Conservation (phyloP, 2,888 invertebrate genomes). For the Agapostemon virescens region DNA sequence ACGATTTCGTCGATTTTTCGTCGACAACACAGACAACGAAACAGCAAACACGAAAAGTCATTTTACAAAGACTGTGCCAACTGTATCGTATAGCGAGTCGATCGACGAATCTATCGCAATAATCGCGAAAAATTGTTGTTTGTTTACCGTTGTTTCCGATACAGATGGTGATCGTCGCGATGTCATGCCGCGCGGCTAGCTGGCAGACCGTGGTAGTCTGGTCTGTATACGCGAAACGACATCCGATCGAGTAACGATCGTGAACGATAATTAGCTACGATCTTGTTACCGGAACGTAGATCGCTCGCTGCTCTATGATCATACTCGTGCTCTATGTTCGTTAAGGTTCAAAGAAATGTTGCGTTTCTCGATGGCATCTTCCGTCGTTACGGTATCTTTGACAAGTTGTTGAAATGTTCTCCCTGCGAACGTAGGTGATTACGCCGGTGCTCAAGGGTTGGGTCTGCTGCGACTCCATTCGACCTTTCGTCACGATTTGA, state of each 20-base stretch:
- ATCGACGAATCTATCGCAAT: not conserved
- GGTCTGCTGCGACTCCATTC: conserved; percentile 97
- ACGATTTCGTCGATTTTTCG: too few species aligned
- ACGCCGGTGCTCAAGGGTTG: conserved; percentile 95
- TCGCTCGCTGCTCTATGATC: conserved; percentile 41
- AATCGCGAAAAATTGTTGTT: too few species aligned
- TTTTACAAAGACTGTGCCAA: not conserved
- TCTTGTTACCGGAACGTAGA: conserved; percentile 43
- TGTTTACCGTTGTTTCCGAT: too few species aligned
- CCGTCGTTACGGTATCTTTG: not conserved
- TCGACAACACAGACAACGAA: too few species aligned
- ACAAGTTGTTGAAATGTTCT: conserved; percentile 13
- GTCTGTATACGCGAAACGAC: conserved; percentile 1
- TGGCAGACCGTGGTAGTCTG: too few species aligned
- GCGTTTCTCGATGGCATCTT: not conserved
- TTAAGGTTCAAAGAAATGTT: conserved; percentile 26
- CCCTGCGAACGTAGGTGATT: conserved; percentile 83
- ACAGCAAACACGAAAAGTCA: not conserved
- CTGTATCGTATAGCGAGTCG: not conserved
- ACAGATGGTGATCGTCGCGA: too few species aligned
- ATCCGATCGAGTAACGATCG: conserved; percentile 14
- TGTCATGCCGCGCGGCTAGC: too few species aligned
- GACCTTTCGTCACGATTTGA: conserved; percentile 98
- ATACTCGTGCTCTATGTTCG: conserved; percentile 32
- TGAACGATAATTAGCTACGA: conserved; percentile 21